Evolutionary conservation across 2,113 vertebrate genomes (phyloP).

Genomic region (Myotis davidii): DNA sequence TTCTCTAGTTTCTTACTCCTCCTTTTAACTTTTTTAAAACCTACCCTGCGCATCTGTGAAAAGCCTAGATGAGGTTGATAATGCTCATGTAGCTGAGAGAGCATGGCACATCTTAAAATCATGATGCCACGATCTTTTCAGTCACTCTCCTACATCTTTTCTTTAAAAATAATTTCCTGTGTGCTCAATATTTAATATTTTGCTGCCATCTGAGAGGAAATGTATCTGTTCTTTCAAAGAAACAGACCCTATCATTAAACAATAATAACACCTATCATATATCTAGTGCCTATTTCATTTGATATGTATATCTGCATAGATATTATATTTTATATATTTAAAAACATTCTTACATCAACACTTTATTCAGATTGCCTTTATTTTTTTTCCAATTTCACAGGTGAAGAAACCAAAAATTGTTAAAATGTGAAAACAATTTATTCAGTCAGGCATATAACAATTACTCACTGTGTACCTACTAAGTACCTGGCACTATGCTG

Average conservation of each 20-base stretch:
- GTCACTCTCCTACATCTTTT: constrained; percentile 47
- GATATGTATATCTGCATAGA: neutral
- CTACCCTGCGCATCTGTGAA: constrained; percentile 25
- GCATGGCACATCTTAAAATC: constrained; percentile 62
- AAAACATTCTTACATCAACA: neutral
- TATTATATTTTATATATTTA: neutral
- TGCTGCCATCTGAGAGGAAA: constrained; percentile 50
- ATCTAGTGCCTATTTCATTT: constrained; percentile 39
- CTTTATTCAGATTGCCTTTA: neutral
- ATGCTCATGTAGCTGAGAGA: constrained; percentile 52
- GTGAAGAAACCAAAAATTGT: neutral
- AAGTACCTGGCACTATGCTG: neutral
- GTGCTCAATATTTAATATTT: constrained; percentile 71
- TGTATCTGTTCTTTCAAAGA: constrained; percentile 49
- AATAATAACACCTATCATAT: constrained; percentile 21
- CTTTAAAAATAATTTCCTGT: constrained; percentile 78
- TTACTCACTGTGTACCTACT: neutral
- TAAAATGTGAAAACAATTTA: neutral
- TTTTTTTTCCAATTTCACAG: constrained; percentile 45
- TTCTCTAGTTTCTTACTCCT: neutral
- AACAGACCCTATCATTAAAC: constrained; percentile 35
- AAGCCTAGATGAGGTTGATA: constrained; percentile 52
- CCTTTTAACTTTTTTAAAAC: constrained; percentile 4
- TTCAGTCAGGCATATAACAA: neutral
- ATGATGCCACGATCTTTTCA: constrained; percentile 32